phyloP scores from a whole-genome alignment of 1,140 invertebrate species.

The Pseudachorutes palmiensis region DNA sequence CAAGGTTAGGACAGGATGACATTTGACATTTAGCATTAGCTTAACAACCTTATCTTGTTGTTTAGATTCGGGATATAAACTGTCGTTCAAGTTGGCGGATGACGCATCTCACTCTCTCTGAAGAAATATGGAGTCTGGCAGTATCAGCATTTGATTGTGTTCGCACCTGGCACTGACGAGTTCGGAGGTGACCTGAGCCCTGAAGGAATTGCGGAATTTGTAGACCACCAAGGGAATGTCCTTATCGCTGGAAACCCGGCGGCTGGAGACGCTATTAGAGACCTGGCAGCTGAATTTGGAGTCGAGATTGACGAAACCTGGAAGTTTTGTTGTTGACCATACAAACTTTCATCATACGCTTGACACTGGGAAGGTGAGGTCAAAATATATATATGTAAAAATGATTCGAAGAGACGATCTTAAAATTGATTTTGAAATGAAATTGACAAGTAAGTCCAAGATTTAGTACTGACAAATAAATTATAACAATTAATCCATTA shows the following conservation, averaged over 20 bases:
- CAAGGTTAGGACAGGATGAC: slow-evolving; percentile 83
- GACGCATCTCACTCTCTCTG: slow-evolving; percentile 76
- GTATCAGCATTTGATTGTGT: slow-evolving; percentile 92
- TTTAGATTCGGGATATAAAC: slow-evolving; percentile 75
- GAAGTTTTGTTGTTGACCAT: slow-evolving; percentile 88
- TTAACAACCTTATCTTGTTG: too few relatives aligned
- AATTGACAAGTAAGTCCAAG: background rate
- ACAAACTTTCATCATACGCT: slow-evolving; percentile 71
- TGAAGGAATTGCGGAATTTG: slow-evolving; percentile 85
- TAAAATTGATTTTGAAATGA: too few relatives aligned
- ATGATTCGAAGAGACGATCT: too few relatives aligned
- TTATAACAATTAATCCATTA: slow-evolving; percentile 56
- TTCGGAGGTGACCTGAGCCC: slow-evolving; percentile 89
- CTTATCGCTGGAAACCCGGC: slow-evolving; percentile 80
- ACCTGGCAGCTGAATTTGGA: slow-evolving; percentile 93
- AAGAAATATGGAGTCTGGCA: slow-evolving; percentile 95
- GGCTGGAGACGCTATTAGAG: slow-evolving; percentile 83
- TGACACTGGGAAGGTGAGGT: slow-evolving; percentile 69
- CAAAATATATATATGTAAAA: too few relatives aligned
- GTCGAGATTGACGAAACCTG: slow-evolving; percentile 97
- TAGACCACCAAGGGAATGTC: slow-evolving; percentile 94
- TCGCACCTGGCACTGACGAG: slow-evolving; percentile 94
- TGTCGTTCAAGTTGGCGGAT: slow-evolving; percentile 91
- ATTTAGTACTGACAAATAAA: background rate
- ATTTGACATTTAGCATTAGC: too few relatives aligned